Base-by-base conservation (phyloP, 2,888 invertebrate species). In the Neria commutata region DNA sequence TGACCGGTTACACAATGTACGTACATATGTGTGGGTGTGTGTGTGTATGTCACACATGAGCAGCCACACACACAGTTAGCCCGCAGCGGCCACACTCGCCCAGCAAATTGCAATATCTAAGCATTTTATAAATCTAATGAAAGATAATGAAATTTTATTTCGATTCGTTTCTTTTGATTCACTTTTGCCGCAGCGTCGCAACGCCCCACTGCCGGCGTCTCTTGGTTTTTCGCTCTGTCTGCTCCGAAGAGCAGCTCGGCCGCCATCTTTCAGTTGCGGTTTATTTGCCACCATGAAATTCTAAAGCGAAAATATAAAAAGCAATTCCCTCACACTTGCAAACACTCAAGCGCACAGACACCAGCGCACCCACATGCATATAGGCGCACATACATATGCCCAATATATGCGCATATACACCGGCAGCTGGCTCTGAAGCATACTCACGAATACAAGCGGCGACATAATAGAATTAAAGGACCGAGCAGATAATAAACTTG, bases 91-190 rank as follows among this genome's bases (percentile, higher is more conserved):
- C 14, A 3, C 42, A 21, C 42, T 19, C 21, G 17, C 3, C 21
- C n/a, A n/a, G 5, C 4, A n/a, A 6, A 37, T n/a, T n/a, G n/a
- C n/a, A 37, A 37, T n/a, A 11, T 11, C 14, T 42, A 3, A 3
- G 4, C 21, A 14, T 69, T 72, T 73, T 69, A 66, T 67, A 74
- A 72, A 75, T 75, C 73, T 74, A 74, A 74, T 74, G 68, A 72
- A 68, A 72, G 71, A 69, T 75, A 75, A 74, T 70, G 69, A 69
- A 69, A 73, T 73, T 74, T 73, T 70, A 69, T 73, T 67, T 65
- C 61, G 61, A 59, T 66, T 72, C 70, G 69, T 69, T 70, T 72
- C 72, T 72, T 73, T 8, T 29, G 6, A 11, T 29, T 11, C 11
- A 11, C 11, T 29, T 6, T 29, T n/a, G n/a, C n/a, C n/a, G n/a